Conservation (phyloP, 2,113 vertebrate genomes). For the Cryptomyrus ogoouensis region DNA sequence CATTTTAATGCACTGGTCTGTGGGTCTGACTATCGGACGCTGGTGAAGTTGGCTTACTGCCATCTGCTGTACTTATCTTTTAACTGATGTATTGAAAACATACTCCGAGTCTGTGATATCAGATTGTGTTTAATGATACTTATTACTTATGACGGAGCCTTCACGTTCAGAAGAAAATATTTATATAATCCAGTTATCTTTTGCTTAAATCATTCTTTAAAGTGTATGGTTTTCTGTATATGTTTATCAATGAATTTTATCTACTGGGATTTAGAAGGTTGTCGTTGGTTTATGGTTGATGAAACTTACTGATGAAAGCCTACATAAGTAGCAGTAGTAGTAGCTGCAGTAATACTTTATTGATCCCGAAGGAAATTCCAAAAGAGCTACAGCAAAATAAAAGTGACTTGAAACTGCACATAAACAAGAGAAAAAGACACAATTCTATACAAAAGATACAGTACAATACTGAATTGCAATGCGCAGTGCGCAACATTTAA, state of each 20-base stretch:
- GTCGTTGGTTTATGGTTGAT: background rate
- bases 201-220: background rate
- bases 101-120: background rate
- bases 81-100: background rate
- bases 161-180: background rate
- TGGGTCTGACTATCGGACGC: background rate
- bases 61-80: background rate
- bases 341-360: no score
- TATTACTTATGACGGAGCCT: background rate
- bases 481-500: no score
- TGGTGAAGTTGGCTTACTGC: background rate
- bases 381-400: no score
- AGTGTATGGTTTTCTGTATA: background rate
- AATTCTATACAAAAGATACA: no score
- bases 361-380: no score
- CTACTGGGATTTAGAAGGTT: background rate
- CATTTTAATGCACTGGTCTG: background rate
- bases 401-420: no score
- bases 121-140: background rate
- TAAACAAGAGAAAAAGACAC: no score
- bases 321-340: no score
- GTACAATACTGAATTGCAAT: no score
- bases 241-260: background rate
- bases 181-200: background rate
- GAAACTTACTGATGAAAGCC: background rate